Base-by-base conservation (phyloP, 2,797 vertebrate genomes). In the Valencia hispanica region DNA sequence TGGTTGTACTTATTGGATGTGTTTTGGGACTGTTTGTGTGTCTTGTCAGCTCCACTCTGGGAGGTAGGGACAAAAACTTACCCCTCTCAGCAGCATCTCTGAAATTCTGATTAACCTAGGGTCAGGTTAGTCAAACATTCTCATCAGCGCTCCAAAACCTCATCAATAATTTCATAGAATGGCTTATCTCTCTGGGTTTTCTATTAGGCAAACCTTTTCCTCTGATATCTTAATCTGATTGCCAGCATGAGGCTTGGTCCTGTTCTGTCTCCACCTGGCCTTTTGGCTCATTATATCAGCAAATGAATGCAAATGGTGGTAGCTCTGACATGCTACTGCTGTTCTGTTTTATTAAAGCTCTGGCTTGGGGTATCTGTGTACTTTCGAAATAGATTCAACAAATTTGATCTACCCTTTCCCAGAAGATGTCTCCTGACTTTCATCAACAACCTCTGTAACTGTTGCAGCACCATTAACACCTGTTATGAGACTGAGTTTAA, bases 31-130 rank as follows among this genome's bases (percentile, higher is more conserved):
- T 48, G 30, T 34, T 51, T 4, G 39, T 82, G 81, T 68, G 41
- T 86, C 86, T 89, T 77, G 87, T 80, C 70, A 50, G 79, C 77
- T 79, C 68, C 73, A 72, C 59, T 73, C 41, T 80, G 66, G 80
- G 80, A 74, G 65, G 51, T 61, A 77, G 68, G 43, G 76, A 76
- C 72, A 36, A 73, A 72, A 79, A 86, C 78, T 72, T 69, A 80
- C 77, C 55, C 39, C 70, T 76, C 81, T 57, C 83, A 78, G 79
- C 57, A 0, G 15, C 61, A 47, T 84, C 77, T 70, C 78, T 83
- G 75, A 86, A 86, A 86, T 87, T 92, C 87, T 84, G 86, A 91
- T 90, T 86, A 91, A 90, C 79, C 85, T 85, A 84, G 91, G 91
- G 91, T 92, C 88, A 92, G 78, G 80, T 90, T 88, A 87, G 85